Percentiles rank a stretch among this genome's conserved stretches.
Conservation (phyloP, 2,888 invertebrate species). For the Anoncus sp. region DNA sequence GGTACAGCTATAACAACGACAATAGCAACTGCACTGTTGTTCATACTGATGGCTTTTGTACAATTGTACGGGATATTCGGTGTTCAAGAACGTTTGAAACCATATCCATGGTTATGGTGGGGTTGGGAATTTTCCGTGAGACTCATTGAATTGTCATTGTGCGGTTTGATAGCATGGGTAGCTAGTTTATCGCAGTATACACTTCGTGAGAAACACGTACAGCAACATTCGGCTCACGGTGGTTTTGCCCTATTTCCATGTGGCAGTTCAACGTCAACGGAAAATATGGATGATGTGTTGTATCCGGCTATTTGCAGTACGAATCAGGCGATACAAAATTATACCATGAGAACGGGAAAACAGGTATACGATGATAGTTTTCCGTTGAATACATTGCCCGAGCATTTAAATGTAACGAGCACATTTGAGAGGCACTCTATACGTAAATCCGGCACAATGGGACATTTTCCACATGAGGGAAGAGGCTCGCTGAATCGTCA, state of each 20-base stretch:
- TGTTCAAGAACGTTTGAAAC: slow-evolving; percentile 83
- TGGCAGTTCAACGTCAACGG: slow-evolving; percentile 91
- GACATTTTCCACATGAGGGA: slow-evolving; percentile 84
- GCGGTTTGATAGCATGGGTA: slow-evolving; percentile 94
- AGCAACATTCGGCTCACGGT: slow-evolving; percentile 83
- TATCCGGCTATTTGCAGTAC: slow-evolving; percentile 95
- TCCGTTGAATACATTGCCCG: slow-evolving; percentile 84
- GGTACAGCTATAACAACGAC: slow-evolving; percentile 96
- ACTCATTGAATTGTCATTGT: slow-evolving; percentile 94
- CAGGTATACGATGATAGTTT: slow-evolving; percentile 90
- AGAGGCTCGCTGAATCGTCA: slow-evolving; percentile 81
- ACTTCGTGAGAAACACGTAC: slow-evolving; percentile 87
- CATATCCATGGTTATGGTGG: slow-evolving; percentile 93
- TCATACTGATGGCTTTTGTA: slow-evolving; percentile 92
- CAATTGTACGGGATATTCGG: slow-evolving; percentile 93
- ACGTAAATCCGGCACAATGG: slow-evolving; percentile 86
- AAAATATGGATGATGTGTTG: slow-evolving; percentile 92
- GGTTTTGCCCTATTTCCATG: slow-evolving; percentile 93
- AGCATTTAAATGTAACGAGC: slow-evolving; percentile 80
- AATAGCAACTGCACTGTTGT: slow-evolving; percentile 93
- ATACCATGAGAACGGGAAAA: slow-evolving; percentile 91
- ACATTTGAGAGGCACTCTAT: slow-evolving; percentile 83
- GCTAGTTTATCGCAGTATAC: slow-evolving; percentile 89
- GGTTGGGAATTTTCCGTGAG: slow-evolving; percentile 94
- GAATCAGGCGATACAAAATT: slow-evolving; percentile 93